These are phyloP conservation scores for Planiliza haematocheilus DNA, from an alignment of 2,113 vertebrate species.

Conservation along the genomic window DNA sequence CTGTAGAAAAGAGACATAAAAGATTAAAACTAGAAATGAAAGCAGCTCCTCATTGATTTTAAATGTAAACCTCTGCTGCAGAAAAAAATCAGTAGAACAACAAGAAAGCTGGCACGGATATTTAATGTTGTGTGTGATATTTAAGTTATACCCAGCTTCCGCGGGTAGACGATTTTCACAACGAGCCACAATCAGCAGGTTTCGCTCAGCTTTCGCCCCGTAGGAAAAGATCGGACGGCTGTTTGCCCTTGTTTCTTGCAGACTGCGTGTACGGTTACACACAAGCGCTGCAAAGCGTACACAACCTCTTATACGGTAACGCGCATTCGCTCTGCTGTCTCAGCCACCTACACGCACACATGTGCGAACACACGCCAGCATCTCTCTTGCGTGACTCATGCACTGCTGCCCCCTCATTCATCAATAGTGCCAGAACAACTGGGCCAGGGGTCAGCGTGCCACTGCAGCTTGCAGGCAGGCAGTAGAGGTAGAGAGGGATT, in stretches of 20 bases:
- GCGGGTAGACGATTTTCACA: neutral
- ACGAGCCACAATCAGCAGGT: neutral
- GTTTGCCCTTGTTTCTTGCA: conserved; percentile 1
- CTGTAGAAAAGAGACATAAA: too few relatives aligned
- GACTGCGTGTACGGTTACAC: neutral
- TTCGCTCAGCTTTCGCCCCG: neutral
- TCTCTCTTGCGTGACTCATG: conserved; percentile 55
- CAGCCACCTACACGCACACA: conserved; percentile 32
- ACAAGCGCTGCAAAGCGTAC: neutral
- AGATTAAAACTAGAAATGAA: too few relatives aligned
- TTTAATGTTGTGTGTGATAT: too few relatives aligned
- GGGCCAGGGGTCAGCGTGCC: conserved; percentile 68
- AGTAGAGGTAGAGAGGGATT: conserved; percentile 61
- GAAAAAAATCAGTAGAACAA: too few relatives aligned
- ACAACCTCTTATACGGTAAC: neutral
- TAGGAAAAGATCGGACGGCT: neutral
- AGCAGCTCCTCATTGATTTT: too few relatives aligned
- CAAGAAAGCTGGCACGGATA: too few relatives aligned
- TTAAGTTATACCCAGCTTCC: neutral
- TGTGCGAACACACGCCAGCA: conserved; percentile 16
- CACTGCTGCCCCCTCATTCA: conserved; percentile 70
- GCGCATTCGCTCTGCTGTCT: conserved; percentile 15
- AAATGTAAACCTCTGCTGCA: too few relatives aligned
- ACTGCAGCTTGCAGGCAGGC: conserved; percentile 51
- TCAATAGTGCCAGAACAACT: conserved; percentile 70